Conservation (phyloP, 2,113 vertebrate genomes). For the Elanus axillaris region DNA sequence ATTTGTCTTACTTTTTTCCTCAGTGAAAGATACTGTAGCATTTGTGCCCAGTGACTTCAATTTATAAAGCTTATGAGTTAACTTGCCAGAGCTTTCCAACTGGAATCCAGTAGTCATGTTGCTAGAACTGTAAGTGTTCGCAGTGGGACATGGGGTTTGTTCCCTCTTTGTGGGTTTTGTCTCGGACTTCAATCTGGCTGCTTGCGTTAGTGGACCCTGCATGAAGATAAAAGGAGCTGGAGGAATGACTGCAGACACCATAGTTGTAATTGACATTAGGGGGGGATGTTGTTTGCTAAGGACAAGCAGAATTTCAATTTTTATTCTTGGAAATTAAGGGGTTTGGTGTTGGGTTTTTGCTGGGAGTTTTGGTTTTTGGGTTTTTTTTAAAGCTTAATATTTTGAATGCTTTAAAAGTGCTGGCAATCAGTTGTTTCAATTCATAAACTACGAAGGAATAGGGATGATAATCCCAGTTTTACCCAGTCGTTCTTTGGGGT, state of each 20-base stretch:
- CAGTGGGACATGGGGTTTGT: not conserved
- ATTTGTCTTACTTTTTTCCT: not conserved
- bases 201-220: not conserved
- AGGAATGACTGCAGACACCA: rapidly evolving
- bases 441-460: not conserved
- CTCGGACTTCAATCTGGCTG: not conserved
- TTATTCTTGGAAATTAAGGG: not conserved
- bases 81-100: not conserved
- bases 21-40: rapidly evolving
- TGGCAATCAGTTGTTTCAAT: not conserved
- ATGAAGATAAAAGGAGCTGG: not conserved
- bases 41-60: not conserved
- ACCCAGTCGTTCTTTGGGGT: not conserved
- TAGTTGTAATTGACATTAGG: not conserved
- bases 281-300: not conserved
- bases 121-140: not conserved
- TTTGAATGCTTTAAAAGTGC: not conserved
- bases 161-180: not conserved
- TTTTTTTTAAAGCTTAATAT: not conserved
- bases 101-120: rapidly evolving
- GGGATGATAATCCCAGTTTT: not conserved
- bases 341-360: not conserved
- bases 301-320: not conserved
- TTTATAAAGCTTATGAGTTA: not conserved
- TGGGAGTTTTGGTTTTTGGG: no score